These are phyloP conservation scores for Chaitophorus viminalis DNA, from an alignment of 2,888 invertebrate species.

Conservation along the genomic window DNA sequence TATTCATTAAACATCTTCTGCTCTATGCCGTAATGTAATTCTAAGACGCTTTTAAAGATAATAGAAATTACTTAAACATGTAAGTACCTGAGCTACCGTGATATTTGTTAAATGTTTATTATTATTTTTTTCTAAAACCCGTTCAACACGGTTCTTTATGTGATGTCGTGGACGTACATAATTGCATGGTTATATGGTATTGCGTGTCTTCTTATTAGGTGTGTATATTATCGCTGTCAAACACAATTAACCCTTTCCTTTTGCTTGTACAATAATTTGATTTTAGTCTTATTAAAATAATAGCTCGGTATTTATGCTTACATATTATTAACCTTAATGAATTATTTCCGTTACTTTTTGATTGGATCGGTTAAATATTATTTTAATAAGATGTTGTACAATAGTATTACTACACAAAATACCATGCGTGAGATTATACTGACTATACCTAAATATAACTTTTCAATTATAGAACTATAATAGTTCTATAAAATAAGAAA, in stretches of 20 bases:
- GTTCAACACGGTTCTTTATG: background rate
- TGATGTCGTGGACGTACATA: background rate
- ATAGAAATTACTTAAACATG: too few relatives aligned
- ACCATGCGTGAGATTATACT: background rate
- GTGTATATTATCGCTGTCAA: background rate
- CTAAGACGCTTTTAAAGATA: too few relatives aligned
- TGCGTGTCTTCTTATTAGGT: background rate
- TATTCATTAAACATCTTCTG: too few relatives aligned
- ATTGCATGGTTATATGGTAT: background rate
- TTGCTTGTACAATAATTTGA: constrained; percentile 19
- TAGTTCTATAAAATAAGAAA: background rate
- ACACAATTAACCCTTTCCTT: constrained; percentile 29
- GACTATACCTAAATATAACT: background rate
- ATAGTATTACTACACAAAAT: background rate
- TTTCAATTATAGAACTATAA: background rate
- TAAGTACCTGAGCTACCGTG: too few relatives aligned
- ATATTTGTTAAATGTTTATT: background rate
- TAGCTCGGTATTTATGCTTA: constrained; percentile 11
- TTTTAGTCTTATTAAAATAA: constrained; percentile 55
- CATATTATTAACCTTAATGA: constrained; percentile 25
- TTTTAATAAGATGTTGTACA: background rate
- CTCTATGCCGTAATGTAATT: too few relatives aligned
- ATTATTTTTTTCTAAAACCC: background rate
- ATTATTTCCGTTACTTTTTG: constrained; percentile 39
- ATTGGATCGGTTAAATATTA: constrained; percentile 6